Percentiles rank a stretch among this genome's conserved stretches.
These are phyloP conservation scores for Alectura lathami DNA, from an alignment of 2,113 vertebrate genomes.

Conservation along the genomic window DNA sequence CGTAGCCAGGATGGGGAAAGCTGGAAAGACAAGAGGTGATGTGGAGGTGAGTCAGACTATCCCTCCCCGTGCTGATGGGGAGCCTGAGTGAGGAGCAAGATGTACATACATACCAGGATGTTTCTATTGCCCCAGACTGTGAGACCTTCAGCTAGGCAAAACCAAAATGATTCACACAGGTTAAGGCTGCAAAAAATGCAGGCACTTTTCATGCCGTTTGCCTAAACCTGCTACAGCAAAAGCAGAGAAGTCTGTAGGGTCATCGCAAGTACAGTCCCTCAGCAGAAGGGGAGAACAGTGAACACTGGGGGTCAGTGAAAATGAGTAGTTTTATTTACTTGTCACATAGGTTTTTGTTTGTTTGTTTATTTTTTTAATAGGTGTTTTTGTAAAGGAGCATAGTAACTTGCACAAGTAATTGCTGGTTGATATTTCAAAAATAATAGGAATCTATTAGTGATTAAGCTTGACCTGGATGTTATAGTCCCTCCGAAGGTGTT, in stretches of 20 bases:
- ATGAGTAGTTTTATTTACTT: background rate
- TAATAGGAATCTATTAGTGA: background rate
- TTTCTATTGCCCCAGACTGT: background rate
- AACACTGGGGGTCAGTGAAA: background rate
- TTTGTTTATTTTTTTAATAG: no score
- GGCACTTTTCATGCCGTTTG: background rate
- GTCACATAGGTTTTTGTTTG: background rate
- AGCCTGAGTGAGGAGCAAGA: background rate
- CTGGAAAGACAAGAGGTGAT: background rate
- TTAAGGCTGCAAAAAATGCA: background rate
- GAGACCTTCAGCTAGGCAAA: background rate
- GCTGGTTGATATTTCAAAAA: background rate
- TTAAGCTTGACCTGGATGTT: background rate
- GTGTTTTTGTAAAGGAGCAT: background rate
- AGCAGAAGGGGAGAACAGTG: background rate
- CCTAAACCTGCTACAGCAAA: background rate
- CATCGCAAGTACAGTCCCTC: background rate
- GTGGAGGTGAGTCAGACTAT: background rate
- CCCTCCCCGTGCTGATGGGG: background rate
- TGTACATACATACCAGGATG: rapidly evolving
- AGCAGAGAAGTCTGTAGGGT: background rate
- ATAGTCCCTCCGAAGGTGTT: background rate
- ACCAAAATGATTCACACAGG: background rate
- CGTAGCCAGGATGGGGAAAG: background rate
- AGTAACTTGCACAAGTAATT: background rate